Evolutionary conservation across 2,888 invertebrate genomes (phyloP).

Genomic region (Diloba caeruleocephala): DNA sequence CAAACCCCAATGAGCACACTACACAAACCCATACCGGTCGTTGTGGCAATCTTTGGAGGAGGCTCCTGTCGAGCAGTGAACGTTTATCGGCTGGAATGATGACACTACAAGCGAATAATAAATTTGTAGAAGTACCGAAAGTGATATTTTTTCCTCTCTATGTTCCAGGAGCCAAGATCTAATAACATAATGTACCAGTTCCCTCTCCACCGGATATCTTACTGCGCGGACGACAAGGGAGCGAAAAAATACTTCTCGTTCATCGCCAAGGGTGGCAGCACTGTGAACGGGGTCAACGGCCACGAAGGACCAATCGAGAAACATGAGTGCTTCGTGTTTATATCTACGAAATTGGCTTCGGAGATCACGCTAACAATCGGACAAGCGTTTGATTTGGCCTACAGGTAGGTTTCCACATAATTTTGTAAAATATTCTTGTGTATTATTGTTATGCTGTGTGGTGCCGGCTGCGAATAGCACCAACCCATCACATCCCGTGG

Average conservation of each 20-base stretch:
- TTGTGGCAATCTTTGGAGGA: no score
- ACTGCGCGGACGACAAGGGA: constrained; percentile 99
- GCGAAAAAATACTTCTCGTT: constrained; percentile 99
- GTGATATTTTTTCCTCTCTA: constrained; percentile 33
- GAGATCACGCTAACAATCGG: constrained; percentile 99
- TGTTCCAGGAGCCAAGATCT: constrained; percentile 91
- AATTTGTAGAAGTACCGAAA: no score
- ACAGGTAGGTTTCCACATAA: constrained; percentile 93
- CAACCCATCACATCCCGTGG: no score
- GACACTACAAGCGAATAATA: no score
- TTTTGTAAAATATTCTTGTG: no score
- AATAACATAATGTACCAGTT: constrained; percentile 97
- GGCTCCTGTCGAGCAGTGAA: no score
- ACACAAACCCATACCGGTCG: no score
- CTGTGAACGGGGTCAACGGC: constrained; percentile 72
- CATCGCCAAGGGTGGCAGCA: constrained; percentile 92
- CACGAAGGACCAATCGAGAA: constrained; percentile 88
- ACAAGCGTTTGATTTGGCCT: constrained; percentile 99
- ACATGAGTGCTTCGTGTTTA: constrained; percentile 99
- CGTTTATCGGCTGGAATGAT: no score
- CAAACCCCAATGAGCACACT: no score
- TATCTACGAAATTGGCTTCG: constrained; percentile 98
- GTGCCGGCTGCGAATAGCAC: no score
- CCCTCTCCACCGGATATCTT: constrained; percentile 98
- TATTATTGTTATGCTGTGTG: no score